A percentile compares a stretch with the other conserved stretches of the same genome.
These are phyloP conservation scores for mouse (Mus musculus) DNA, from an alignment of 2,113 vertebrate species.

Conservation along the genomic window DNA sequence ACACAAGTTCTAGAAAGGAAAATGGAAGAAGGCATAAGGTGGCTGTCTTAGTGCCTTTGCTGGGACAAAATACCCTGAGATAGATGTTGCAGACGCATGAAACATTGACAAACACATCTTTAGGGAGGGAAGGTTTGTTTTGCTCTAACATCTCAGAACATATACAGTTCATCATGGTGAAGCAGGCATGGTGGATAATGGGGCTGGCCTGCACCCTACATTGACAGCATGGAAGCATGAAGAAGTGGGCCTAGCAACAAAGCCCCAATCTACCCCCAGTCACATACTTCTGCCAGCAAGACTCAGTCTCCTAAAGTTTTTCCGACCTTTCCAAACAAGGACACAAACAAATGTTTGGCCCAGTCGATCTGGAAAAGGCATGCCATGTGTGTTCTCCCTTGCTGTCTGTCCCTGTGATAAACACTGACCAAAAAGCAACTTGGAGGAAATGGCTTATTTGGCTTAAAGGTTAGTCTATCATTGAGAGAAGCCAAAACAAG, in stretches of 20 bases:
- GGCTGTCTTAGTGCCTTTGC: not conserved
- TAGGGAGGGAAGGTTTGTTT: not conserved
- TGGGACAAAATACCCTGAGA: not conserved
- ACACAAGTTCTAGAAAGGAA: not conserved
- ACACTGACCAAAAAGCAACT: not conserved
- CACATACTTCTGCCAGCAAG: not conserved
- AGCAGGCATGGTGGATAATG: not conserved
- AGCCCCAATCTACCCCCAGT: not conserved
- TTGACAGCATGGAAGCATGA: not conserved
- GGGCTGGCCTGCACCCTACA: no score
- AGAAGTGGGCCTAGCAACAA: not conserved
- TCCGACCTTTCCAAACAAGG: not conserved
- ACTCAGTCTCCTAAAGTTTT: not conserved
- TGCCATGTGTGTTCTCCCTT: not conserved
- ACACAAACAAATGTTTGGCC: not conserved
- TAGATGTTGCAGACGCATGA: not conserved
- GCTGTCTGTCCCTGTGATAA: not conserved
- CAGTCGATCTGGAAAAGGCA: not conserved
- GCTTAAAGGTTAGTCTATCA: not conserved
- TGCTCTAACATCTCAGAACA: not conserved
- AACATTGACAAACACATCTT: not conserved
- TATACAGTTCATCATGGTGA: no score
- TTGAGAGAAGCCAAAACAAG: not conserved
- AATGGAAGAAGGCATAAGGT: not conserved
- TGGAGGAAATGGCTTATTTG: not conserved